phyloP scores from a whole-genome alignment of 2,888 invertebrate species.

The Tetranychus piercei region DNA sequence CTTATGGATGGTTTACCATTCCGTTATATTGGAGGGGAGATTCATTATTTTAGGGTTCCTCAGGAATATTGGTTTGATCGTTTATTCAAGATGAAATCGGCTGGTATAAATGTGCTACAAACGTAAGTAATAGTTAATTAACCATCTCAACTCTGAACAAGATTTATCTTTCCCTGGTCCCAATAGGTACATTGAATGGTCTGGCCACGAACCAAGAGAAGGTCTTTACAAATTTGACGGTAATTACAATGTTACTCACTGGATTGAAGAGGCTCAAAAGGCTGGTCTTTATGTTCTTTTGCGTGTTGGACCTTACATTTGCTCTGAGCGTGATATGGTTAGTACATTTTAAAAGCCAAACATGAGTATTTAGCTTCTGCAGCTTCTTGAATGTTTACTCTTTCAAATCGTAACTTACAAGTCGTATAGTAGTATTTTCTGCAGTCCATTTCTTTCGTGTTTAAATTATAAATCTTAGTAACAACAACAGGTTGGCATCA shows the following conservation, averaged over 20 bases:
- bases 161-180: not conserved
- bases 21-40: not conserved
- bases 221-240: slow-evolving; percentile 36
- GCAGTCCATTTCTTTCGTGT: too few relatives aligned
- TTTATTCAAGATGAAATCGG: slow-evolving; percentile 2
- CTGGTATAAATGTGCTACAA: slow-evolving; percentile 7
- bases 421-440: too few relatives aligned
- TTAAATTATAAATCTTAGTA: too few relatives aligned
- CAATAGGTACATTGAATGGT: slow-evolving; percentile 59
- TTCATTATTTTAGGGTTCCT: slow-evolving; percentile 10
- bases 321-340: slow-evolving; percentile 53
- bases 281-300: slow-evolving; percentile 59
- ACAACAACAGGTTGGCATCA: too few relatives aligned
- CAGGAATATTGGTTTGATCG: slow-evolving; percentile 10
- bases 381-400: not conserved
- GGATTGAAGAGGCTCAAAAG: slow-evolving; percentile 51
- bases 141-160: not conserved
- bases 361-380: not conserved
- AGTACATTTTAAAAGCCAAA: not conserved
- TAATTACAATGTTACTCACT: slow-evolving; percentile 43
- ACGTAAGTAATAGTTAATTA: not conserved
- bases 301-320: slow-evolving; percentile 74
- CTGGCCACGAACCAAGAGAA: slow-evolving; percentile 58
- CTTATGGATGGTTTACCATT: slow-evolving; percentile 8
- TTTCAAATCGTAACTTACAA: not conserved